Evolutionary conservation across 1,140 invertebrate species (phyloP), one percentile per base, ranked within the genome.

Genomic region (Littorina saxatilis): DNA sequence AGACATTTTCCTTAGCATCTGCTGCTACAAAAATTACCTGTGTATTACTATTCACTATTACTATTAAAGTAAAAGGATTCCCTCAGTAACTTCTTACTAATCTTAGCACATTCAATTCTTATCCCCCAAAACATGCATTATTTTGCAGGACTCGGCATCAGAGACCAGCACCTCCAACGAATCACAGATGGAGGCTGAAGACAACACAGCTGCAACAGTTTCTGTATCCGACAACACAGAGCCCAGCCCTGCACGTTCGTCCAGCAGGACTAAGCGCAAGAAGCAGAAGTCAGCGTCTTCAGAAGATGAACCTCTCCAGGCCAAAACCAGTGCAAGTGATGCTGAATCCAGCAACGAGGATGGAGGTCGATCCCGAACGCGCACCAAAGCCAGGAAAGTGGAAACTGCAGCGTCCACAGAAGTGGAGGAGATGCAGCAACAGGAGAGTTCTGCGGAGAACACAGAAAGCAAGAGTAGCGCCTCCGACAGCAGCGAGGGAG

Each of bases 261-360:
- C 70, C 40, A 73, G 29, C 29, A 58, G 76, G 27, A 78, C 35
- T 23, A 78, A 78, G 37, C 76, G 76, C 20, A 78, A 78, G 58
- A 66, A 66, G 37, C 37, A 58, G 50, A 55, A 43, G 43, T 78
- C 76, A 2, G 13, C 27, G 20, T 78, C 76, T 2, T 78, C 76
- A 9, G 76, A 63, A 39, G 76, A 78, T 29, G 76, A 78, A 15
- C 20, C 39, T 4, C 40, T 29, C 17, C 27, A 50, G 11, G n/a
- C 43, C n/a, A 47, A 47, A 52, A 32, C 39, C 23, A 23, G 39
- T 20, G 50, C 47, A 27, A 35, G 27, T 20, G 11, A n/a, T 7
- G 13, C 76, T 3, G 32, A 37, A 7, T 15, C 17, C 13, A 27
- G 29, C 7, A 73, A 63, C 35, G 23, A 58, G n/a, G 29, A 61